A percentile compares a stretch with the other conserved stretches of the same genome.
Evolutionary conservation across 1,140 invertebrate genomes (phyloP).

Genomic region (Marisa cornuarietis): DNA sequence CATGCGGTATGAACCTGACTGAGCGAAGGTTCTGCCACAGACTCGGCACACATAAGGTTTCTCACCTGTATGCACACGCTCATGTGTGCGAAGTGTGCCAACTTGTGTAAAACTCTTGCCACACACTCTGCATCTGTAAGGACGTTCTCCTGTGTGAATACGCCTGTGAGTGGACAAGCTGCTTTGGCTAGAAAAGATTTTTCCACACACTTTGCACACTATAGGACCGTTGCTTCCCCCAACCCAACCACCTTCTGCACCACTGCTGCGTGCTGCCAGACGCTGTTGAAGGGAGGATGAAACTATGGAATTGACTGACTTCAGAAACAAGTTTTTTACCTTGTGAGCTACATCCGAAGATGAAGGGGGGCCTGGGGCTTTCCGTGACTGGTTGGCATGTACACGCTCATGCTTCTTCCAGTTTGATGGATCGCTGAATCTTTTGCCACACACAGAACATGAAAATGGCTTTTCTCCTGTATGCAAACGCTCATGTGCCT

Average conservation of each 20-base stretch:
- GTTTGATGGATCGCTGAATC: constrained; percentile 65
- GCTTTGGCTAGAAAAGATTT: constrained; percentile 51
- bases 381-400: constrained; percentile 63
- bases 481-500: constrained; percentile 78
- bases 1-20: constrained; percentile 54
- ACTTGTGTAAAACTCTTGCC: constrained; percentile 55
- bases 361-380: constrained; percentile 18
- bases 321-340: constrained; percentile 29
- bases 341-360: constrained; percentile 14
- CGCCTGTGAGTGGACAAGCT: constrained; percentile 50
- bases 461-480: constrained; percentile 59
- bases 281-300: constrained; percentile 32
- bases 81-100: constrained; percentile 53
- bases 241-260: neutral
- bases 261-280: constrained; percentile 18
- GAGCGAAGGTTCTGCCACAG: constrained; percentile 54
- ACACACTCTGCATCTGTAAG: constrained; percentile 50
- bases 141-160: constrained; percentile 55
- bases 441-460: constrained; percentile 66
- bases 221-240: constrained; percentile 22
- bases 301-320: constrained; percentile 29
- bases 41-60: constrained; percentile 53
- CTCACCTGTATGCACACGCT: constrained; percentile 54
- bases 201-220: constrained; percentile 53
- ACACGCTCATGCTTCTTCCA: constrained; percentile 66